Evolutionary conservation across 2,113 vertebrate species (phyloP).

Genomic region (Salvator merianae): DNA sequence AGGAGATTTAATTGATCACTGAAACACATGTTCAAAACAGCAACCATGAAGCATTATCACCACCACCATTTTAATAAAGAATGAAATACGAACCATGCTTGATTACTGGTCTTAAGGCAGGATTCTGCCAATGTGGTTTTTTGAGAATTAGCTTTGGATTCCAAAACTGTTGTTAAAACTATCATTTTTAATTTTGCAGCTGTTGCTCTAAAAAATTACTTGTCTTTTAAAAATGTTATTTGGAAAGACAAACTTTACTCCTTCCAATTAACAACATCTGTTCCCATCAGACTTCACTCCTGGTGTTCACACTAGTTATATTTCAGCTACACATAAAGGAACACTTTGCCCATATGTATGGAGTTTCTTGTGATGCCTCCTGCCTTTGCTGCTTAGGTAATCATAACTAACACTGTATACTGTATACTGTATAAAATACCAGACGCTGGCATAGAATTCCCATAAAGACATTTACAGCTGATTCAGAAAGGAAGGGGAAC

Average conservation of each 20-base stretch:
- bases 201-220: not conserved
- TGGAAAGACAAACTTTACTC: not conserved
- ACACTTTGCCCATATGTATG: not conserved
- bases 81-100: conserved; percentile 1
- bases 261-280: not conserved
- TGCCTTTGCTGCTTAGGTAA: not conserved
- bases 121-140: not conserved
- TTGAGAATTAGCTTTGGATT: not conserved
- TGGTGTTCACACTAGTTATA: not conserved
- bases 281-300: not conserved
- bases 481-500: conserved; percentile 17
- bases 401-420: conserved; percentile 25
- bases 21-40: not conserved
- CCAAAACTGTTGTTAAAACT: not conserved
- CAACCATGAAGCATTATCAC: not conserved
- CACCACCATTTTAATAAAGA: not conserved
- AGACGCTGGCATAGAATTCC: conserved; percentile 50
- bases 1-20: not conserved
- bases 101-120: not conserved
- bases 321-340: not conserved
- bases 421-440: conserved; percentile 49
- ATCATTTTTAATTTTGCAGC: not conserved
- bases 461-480: conserved; percentile 54
- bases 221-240: not conserved
- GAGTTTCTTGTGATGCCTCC: not conserved